Conservation (phyloP, 2,113 vertebrate genomes). For the Charina bottae region DNA sequence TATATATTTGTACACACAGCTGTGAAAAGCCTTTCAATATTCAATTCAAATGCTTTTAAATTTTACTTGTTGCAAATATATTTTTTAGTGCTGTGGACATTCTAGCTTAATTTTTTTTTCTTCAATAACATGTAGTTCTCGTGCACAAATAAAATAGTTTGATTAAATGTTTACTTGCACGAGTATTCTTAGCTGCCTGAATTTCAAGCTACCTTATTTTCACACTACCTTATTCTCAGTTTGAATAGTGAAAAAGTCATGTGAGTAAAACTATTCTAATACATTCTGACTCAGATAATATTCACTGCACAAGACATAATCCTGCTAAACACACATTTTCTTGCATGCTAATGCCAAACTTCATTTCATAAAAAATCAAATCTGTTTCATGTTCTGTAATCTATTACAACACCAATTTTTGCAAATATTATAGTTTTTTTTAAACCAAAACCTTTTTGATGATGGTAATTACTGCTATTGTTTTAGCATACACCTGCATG, state of each 20-base stretch:
- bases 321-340: background rate
- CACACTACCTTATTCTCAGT: background rate
- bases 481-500: constrained; percentile 15
- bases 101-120: too few relatives aligned
- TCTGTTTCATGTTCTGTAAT: background rate
- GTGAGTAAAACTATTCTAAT: constrained; percentile 5
- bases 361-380: background rate
- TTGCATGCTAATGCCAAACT: constrained; percentile 14
- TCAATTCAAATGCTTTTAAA: background rate
- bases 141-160: background rate
- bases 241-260: background rate
- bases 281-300: background rate
- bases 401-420: background rate
- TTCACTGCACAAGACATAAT: background rate
- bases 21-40: background rate
- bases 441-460: constrained; percentile 1
- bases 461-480: constrained; percentile 12
- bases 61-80: background rate
- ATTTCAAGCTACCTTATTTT: background rate
- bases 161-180: background rate
- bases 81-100: background rate
- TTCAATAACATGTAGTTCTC: background rate
- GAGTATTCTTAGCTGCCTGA: background rate
- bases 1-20: background rate
- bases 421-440: background rate